phyloP scores from a whole-genome alignment of 2,797 vertebrate genomes.

The Epinephelus coioides region DNA sequence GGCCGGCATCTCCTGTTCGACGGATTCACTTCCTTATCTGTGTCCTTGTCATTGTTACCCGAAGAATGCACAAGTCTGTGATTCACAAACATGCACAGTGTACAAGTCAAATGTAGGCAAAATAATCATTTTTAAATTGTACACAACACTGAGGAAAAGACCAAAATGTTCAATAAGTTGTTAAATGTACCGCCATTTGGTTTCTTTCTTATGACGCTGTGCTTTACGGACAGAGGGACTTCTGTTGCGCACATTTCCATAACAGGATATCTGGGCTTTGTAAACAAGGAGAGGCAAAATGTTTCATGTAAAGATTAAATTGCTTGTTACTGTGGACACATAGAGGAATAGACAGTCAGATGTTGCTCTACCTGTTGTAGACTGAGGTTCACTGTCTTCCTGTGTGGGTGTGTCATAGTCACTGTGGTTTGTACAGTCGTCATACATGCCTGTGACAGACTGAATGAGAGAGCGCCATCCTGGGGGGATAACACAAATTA shows the following conservation, averaged over 20 bases:
- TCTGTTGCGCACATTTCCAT: conserved; percentile 37
- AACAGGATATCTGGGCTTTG: conserved; percentile 49
- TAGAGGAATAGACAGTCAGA: background rate
- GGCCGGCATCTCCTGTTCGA: conserved; percentile 29
- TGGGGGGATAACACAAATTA: conserved; percentile 23
- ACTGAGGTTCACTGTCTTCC: conserved; percentile 42
- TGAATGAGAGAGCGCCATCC: conserved; percentile 59
- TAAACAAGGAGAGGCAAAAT: conserved; percentile 24
- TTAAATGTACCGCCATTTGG: background rate
- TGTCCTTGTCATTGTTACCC: conserved; percentile 54
- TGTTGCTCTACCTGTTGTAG: conserved; percentile 47
- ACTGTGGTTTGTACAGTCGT: conserved; percentile 50
- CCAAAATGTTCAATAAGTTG: background rate
- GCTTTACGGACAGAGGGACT: conserved; percentile 20
- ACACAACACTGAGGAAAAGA: background rate
- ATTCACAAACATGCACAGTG: conserved; percentile 22
- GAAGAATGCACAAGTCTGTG: conserved; percentile 45
- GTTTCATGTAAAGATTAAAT: background rate
- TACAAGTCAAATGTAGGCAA: background rate
- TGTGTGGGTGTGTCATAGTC: conserved; percentile 58
- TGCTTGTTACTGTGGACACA: background rate
- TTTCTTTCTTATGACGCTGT: conserved; percentile 49
- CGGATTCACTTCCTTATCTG: conserved; percentile 51
- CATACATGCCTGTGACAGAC: conserved; percentile 51
- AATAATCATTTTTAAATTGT: background rate